Base-by-base conservation (phyloP, 2,797 vertebrate genomes). In the Pseudopleuronectes americanus region DNA sequence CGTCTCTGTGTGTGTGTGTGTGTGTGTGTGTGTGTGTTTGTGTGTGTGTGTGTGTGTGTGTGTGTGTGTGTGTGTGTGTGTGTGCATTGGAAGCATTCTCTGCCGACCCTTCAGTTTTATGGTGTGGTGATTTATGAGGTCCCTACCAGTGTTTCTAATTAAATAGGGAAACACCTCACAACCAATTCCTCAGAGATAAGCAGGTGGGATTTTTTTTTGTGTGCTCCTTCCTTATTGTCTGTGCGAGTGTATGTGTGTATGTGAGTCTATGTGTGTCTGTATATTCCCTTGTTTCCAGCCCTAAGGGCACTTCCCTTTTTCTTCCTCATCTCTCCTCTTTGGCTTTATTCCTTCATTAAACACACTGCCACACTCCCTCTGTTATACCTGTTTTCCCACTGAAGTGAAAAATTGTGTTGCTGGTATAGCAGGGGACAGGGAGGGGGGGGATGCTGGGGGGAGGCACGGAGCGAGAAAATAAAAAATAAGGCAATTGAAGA, bases 111-210 rank as follows among this genome's bases (percentile, higher is more conserved):
- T 90, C 86, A 84, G 48, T 84, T 87, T 87, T 81, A 84, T 84
- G 79, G 79, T 76, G 77, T 66, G 49, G 72, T 92, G 91, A 92
- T 93, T 91, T 89, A 92, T 91, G 89, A 90, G 88, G 77, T 82
- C 71, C 86, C 78, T 57, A 78, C 64, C 68, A 85, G 88, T 86
- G 83, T 89, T 90, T 92, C 85, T 85, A 91, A 93, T 92, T 92
- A 92, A 92, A 91, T 77, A 83, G 76, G 82, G 87, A 91, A 89
- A 84, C 72, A 84, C 77, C 84, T 84, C 83, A 80, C 72, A 78
- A 77, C 56, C 86, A 89, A 90, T 90, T 90, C 90, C 87, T 91
- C 79, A 68, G 87, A 92, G 88, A 91, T 88, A 90, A 90, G 84
- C 83, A 73, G 78, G 81, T 88, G 83, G 76, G 80, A 83, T 79